Conservation (phyloP, 2,888 invertebrate genomes). For the Folsomia candida region DNA sequence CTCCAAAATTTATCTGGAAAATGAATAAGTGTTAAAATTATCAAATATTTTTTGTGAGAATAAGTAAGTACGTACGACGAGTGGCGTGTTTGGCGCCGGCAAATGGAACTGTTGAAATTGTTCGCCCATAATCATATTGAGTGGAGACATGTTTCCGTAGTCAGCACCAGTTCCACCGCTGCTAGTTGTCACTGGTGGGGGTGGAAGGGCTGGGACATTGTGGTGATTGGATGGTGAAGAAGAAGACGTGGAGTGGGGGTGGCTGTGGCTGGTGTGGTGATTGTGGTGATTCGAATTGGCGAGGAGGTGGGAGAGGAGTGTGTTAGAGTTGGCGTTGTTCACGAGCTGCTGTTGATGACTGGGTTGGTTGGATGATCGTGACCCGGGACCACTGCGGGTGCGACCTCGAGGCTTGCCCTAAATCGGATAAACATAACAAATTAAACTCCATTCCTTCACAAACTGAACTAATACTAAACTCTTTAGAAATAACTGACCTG, state of each 20-base stretch:
- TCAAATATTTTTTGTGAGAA: no score
- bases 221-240: no score
- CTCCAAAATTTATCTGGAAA: constrained; percentile 46
- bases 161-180: neutral
- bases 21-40: no score
- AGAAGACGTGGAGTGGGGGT: neutral
- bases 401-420: constrained; percentile 56
- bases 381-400: constrained; percentile 56
- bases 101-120: neutral
- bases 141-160: neutral
- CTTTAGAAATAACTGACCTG: neutral
- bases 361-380: neutral
- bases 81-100: neutral
- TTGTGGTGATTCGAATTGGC: constrained; percentile 28
- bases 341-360: constrained; percentile 52
- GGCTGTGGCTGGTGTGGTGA: constrained; percentile 14
- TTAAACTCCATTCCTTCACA: no score
- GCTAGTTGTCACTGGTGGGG: neutral
- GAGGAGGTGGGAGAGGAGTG: constrained; percentile 48
- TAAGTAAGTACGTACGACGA: neutral
- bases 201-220: no score
- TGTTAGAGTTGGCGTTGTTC: constrained; percentile 52
- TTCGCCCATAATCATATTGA: neutral
- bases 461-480: no score
- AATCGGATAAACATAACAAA: constrained; percentile 9